Evolutionary conservation across 2,113 vertebrate species (phyloP).

Genomic region (Lonchura striata): DNA sequence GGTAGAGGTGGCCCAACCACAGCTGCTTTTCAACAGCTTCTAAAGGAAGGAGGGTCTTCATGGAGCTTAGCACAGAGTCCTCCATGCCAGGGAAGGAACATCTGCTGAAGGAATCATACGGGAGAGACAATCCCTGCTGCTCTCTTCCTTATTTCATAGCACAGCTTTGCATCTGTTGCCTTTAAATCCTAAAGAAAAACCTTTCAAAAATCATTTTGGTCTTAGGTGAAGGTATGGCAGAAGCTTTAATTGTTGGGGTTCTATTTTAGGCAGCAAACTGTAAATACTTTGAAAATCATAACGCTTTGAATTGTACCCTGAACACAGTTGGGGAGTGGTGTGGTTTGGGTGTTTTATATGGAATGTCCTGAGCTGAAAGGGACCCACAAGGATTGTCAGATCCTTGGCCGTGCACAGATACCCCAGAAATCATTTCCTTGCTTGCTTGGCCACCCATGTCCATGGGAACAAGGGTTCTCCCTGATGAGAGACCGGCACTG

Average conservation of each 20-base stretch:
- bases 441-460: background rate
- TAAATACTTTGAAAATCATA: background rate
- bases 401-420: background rate
- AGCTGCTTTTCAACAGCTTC: slow-evolving; percentile 65
- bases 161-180: background rate
- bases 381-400: background rate
- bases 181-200: background rate
- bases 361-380: background rate
- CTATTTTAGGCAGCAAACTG: background rate
- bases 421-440: background rate
- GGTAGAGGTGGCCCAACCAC: slow-evolving; percentile 53
- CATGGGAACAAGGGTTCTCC: background rate
- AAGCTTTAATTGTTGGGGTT: background rate
- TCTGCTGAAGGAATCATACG: slow-evolving; percentile 62
- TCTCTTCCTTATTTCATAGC: background rate
- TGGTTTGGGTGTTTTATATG: background rate
- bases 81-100: slow-evolving; percentile 49
- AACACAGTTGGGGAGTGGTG: background rate
- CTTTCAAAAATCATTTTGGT: background rate
- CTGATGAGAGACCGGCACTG: background rate
- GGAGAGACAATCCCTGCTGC: slow-evolving; percentile 45
- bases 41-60: slow-evolving; percentile 17
- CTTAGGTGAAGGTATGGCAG: background rate
- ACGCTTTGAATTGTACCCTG: background rate
- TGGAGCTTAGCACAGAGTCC: slow-evolving; percentile 61